Conservation (phyloP, 2,888 invertebrate species). For the Sipha maydis region DNA sequence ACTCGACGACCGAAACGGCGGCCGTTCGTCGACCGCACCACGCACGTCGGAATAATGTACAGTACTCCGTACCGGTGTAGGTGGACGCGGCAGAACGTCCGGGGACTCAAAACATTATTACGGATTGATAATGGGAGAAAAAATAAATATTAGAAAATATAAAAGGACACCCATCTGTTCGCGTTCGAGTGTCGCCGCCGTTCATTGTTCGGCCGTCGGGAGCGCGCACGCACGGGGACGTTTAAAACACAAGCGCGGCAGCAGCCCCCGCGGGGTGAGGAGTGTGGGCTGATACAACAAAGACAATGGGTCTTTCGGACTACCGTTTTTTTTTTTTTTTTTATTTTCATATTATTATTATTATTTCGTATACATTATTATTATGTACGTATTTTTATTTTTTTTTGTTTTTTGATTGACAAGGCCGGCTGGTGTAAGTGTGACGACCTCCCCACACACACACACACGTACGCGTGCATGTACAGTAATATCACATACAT, state of each 20-base stretch:
- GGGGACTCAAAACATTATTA: neutral
- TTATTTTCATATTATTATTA: slow-evolving; percentile 23
- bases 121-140: neutral
- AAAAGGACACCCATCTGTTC: slow-evolving; percentile 47
- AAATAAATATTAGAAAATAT: neutral
- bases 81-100: neutral
- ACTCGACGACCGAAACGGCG: too few relatives aligned
- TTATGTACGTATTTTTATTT: slow-evolving; percentile 8
- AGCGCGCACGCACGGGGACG: slow-evolving; percentile 20
- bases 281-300: slow-evolving; percentile 53
- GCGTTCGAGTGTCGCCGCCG: slow-evolving; percentile 38
- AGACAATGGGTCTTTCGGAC: slow-evolving; percentile 59
- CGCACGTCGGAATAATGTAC: neutral
- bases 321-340: slow-evolving; percentile 50
- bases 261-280: slow-evolving; percentile 54
- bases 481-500: slow-evolving; percentile 10
- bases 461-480: neutral
- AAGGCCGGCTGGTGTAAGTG: slow-evolving; percentile 62
- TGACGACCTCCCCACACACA: slow-evolving; percentile 54
- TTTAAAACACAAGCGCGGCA: slow-evolving; percentile 40
- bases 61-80: neutral
- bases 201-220: slow-evolving; percentile 12
- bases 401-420: slow-evolving; percentile 53
- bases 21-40: too few relatives aligned
- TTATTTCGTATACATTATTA: slow-evolving; percentile 35